A percentile compares a stretch with the other conserved stretches of the same genome.
phyloP scores from a whole-genome alignment of 2,113 vertebrate genomes.

The Amphiprion percula region DNA sequence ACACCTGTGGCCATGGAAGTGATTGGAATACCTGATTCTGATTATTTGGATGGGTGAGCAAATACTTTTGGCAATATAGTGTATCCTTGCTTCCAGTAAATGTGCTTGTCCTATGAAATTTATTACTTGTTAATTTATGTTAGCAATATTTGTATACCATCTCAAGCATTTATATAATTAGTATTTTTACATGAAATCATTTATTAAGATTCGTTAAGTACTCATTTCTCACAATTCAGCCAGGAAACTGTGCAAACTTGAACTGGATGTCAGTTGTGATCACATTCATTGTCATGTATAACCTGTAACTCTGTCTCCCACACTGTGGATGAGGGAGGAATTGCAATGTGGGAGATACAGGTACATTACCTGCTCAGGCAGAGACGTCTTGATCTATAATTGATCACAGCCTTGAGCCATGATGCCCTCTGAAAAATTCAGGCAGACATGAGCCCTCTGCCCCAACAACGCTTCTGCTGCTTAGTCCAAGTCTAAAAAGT shows the following conservation, averaged over 20 bases:
- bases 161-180: no score
- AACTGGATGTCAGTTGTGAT: constrained; percentile 1
- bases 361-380: constrained; percentile 19
- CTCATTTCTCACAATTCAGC: neutral
- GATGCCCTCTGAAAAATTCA: constrained; percentile 22
- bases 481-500: neutral
- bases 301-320: constrained; percentile 26
- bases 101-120: neutral
- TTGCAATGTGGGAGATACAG: constrained; percentile 16
- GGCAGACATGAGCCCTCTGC: constrained; percentile 1
- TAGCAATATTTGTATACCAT: no score
- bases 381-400: constrained; percentile 43
- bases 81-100: neutral
- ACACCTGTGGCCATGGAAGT: no score
- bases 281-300: constrained; percentile 35
- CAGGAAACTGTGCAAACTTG: neutral
- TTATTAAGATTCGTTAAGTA: neutral
- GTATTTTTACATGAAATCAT: no score
- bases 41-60: no score
- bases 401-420: constrained; percentile 41
- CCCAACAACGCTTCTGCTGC: neutral
- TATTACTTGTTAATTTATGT: neutral
- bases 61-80: no score
- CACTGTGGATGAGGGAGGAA: constrained; percentile 37
- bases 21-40: no score